phyloP scores from a whole-genome alignment of 2,113 vertebrate genomes.

The Sorex araneus region DNA sequence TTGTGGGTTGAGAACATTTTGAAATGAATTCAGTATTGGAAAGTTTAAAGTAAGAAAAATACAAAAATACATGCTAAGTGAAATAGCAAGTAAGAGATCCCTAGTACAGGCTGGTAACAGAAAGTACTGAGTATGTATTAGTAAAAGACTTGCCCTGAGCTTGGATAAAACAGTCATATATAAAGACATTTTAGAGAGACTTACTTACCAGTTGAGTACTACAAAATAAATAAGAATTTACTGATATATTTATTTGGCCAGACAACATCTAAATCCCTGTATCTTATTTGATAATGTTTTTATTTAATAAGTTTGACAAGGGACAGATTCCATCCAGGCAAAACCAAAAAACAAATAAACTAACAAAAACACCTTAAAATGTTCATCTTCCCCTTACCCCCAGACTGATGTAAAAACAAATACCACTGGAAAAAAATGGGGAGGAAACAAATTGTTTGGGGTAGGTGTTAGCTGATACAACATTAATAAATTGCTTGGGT shows the following conservation, averaged over 20 bases:
- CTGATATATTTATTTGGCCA: not conserved
- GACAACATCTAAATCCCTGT: not conserved
- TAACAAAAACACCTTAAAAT: no score
- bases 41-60: no score
- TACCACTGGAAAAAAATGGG: not conserved
- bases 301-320: constrained; percentile 6
- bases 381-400: not conserved
- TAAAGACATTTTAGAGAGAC: no score
- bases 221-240: not conserved
- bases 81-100: no score
- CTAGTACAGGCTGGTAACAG: not conserved
- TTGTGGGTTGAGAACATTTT: no score
- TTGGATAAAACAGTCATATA: not conserved
- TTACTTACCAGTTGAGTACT: not conserved
- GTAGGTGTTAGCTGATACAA: not conserved
- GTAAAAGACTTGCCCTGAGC: not conserved
- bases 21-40: no score
- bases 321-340: not conserved
- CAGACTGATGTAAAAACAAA: not conserved
- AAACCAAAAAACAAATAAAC: constrained; percentile 40
- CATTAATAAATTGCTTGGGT: not conserved
- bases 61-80: no score
- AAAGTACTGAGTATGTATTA: not conserved
- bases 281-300: constrained; percentile 34
- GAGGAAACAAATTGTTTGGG: not conserved